Conservation (phyloP, 2,797 vertebrate genomes). For the Lithobates pipiens region DNA sequence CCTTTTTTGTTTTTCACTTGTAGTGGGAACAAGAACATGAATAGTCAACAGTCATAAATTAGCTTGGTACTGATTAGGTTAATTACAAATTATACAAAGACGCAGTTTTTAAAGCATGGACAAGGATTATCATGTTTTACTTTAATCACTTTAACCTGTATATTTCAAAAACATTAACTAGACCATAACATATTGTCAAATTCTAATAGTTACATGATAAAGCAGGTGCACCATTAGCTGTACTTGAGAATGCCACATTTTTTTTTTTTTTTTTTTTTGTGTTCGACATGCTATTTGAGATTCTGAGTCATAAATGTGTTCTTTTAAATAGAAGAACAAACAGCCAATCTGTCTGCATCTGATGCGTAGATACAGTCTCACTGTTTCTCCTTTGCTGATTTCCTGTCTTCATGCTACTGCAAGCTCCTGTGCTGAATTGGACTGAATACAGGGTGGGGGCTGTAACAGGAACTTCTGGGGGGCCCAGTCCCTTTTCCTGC, state of each 20-base stretch:
- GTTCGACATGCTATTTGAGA: background rate
- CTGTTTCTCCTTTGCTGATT: constrained; percentile 8
- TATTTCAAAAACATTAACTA: too few species aligned
- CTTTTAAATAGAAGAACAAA: background rate
- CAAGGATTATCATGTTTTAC: too few species aligned
- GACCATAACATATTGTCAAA: too few species aligned
- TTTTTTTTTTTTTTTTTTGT: background rate
- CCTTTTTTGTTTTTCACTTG: too few species aligned
- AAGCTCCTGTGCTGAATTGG: constrained; percentile 22
- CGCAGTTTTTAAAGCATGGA: too few species aligned
- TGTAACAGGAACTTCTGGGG: constrained; percentile 45
- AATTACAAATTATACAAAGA: too few species aligned
- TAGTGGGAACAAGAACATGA: too few species aligned
- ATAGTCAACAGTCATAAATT: too few species aligned
- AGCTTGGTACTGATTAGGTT: too few species aligned
- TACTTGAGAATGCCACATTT: constrained; percentile 12
- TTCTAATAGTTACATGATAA: too few species aligned
- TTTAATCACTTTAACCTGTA: too few species aligned
- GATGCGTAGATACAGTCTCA: background rate
- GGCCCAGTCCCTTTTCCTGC: constrained; percentile 44
- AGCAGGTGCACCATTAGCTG: background rate
- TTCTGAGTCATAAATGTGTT: background rate
- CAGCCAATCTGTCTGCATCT: background rate
- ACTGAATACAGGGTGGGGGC: constrained; percentile 40
- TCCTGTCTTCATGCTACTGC: constrained; percentile 26